These are phyloP conservation scores for Aplodontia rufa DNA, from an alignment of 2,113 vertebrate genomes.

Conservation along the genomic window DNA sequence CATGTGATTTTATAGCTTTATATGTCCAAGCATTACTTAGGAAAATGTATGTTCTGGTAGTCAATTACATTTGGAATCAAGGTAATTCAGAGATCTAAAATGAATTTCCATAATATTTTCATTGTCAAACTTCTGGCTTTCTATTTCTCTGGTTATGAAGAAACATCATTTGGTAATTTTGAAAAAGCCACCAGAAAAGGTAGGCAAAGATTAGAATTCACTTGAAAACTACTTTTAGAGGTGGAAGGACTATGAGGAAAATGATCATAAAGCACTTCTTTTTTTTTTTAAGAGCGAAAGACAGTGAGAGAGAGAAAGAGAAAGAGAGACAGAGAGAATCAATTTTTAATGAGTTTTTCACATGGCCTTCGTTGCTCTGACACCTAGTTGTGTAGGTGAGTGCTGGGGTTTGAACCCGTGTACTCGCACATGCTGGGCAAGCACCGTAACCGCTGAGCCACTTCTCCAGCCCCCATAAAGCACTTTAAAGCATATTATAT, in stretches of 20 bases:
- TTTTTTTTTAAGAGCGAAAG: no score
- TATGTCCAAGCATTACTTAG: not conserved
- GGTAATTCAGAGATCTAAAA: constrained; percentile 12
- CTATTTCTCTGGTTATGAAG: not conserved
- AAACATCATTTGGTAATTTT: not conserved
- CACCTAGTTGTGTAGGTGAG: no score
- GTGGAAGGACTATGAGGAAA: not conserved
- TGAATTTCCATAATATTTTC: constrained; percentile 28
- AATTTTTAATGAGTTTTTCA: no score
- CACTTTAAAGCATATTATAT: not conserved
- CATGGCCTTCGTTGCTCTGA: no score
- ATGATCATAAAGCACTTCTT: not conserved
- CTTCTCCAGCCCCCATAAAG: no score
- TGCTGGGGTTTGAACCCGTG: no score
- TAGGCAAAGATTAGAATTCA: not conserved
- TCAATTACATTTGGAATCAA: constrained; percentile 7
- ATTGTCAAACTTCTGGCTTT: constrained; percentile 43
- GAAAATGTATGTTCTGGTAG: not conserved
- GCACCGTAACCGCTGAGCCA: no score
- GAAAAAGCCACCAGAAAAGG: not conserved
- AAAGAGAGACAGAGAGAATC: no score
- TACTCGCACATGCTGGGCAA: no score
- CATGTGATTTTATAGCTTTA: constrained; percentile 12
- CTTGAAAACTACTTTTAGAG: not conserved
- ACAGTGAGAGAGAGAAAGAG: no score